Percentiles rank a stretch among this genome's conserved stretches.
These are phyloP conservation scores for Temnothorax longispinosus DNA, from an alignment of 1,140 invertebrate genomes.

Conservation along the genomic window DNA sequence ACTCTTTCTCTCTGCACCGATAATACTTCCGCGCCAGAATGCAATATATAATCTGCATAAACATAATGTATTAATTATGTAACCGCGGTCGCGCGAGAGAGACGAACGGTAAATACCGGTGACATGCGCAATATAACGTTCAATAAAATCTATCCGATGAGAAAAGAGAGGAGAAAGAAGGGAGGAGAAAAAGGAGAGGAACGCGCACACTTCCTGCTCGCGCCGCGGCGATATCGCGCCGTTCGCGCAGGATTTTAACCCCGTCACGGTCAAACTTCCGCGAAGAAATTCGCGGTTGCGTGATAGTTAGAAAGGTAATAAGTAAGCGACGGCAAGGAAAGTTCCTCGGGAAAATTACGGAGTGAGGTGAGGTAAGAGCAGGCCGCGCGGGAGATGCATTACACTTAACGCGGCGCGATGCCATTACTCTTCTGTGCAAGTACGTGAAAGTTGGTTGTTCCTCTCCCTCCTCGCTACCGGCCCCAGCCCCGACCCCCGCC, in stretches of 20 bases:
- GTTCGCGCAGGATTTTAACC: slow-evolving; percentile 40
- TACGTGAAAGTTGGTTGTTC: slow-evolving; percentile 75
- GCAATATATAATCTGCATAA: slow-evolving; percentile 41
- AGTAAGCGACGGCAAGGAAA: slow-evolving; percentile 73
- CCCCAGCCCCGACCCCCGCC: neutral
- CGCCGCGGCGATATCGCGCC: slow-evolving; percentile 12
- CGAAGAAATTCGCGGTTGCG: slow-evolving; percentile 72
- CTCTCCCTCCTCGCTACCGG: neutral
- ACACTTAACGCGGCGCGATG: slow-evolving; percentile 71
- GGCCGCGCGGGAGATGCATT: slow-evolving; percentile 68
- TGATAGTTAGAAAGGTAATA: slow-evolving; percentile 74
- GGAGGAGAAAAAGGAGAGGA: neutral
- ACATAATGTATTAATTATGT: slow-evolving; percentile 49
- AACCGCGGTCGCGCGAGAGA: neutral
- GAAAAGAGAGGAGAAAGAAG: neutral
- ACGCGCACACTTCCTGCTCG: slow-evolving; percentile 27
- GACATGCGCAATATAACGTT: slow-evolving; percentile 26
- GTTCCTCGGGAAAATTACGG: slow-evolving; percentile 65
- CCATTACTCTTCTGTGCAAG: slow-evolving; percentile 69
- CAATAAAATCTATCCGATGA: neutral
- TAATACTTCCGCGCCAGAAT: slow-evolving; percentile 23
- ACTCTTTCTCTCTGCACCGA: neutral
- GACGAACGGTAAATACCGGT: neutral
- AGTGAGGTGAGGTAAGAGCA: slow-evolving; percentile 77
- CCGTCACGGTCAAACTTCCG: slow-evolving; percentile 77